phyloP scores from a whole-genome alignment of 2,113 vertebrate species.

The Atlantisia rogersi region DNA sequence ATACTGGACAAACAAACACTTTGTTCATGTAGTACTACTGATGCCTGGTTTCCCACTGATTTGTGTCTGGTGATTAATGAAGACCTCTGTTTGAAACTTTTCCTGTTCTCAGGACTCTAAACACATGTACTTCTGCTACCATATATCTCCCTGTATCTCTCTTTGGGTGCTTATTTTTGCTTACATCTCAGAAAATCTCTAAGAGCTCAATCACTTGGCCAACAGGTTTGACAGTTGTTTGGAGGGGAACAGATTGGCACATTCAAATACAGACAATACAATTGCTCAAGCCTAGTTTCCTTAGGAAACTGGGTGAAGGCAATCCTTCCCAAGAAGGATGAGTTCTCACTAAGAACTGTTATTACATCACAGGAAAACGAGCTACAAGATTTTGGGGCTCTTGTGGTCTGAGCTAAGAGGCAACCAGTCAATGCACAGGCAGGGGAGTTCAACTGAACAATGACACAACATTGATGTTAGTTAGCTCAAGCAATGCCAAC shows the following conservation, averaged over 20 bases:
- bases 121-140: conserved; percentile 11
- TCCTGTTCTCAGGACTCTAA: conserved; percentile 61
- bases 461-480: not conserved
- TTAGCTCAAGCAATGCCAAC: not conserved
- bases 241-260: not conserved
- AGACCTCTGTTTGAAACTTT: conserved; percentile 57
- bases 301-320: not conserved
- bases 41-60: conserved; percentile 52
- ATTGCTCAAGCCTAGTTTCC: not conserved
- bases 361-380: not conserved
- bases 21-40: conserved; percentile 24
- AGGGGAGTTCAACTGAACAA: not conserved
- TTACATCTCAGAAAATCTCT: conserved; percentile 11
- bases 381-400: not conserved
- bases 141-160: not conserved
- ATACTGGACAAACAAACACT: conserved; percentile 38
- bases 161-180: conserved; percentile 7
- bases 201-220: not conserved
- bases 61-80: conserved; percentile 54
- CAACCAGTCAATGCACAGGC: not conserved
- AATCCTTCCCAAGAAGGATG: not conserved
- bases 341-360: not conserved
- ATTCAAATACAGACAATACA: not conserved
- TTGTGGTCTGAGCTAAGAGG: not conserved
- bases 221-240: not conserved